Conservation (phyloP, 2,113 vertebrate species). For the Heptranchias perlo region DNA sequence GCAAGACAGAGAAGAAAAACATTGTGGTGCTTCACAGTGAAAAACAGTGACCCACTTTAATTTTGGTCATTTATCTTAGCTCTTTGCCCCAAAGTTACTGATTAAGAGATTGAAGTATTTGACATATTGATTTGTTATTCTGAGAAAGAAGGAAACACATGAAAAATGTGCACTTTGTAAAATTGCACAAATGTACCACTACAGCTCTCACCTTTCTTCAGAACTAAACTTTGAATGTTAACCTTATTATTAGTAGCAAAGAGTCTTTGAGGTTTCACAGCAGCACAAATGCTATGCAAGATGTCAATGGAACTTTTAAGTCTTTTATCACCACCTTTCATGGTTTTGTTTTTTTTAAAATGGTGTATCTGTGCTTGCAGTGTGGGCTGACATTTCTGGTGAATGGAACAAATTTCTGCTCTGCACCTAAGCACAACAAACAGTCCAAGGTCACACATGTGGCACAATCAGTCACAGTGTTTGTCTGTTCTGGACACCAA, state of each 20-base stretch:
- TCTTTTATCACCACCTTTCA: not conserved
- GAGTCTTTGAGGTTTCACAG: not conserved
- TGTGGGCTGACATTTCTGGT: not conserved
- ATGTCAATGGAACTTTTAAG: not conserved
- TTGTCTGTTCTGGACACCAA: not conserved
- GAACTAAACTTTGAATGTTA: not conserved
- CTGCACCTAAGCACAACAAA: not conserved
- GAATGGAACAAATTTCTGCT: slow-evolving; percentile 18
- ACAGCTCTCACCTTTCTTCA: not conserved
- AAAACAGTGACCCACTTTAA: not conserved
- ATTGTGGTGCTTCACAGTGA: not conserved
- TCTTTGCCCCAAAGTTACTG: not conserved
- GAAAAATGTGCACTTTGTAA: not conserved
- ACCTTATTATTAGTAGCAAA: not conserved
- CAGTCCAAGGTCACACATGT: not conserved
- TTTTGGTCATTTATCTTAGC: not conserved
- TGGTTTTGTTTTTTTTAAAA: not conserved
- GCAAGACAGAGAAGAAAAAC: not conserved
- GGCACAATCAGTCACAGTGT: not conserved
- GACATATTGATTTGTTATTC: not conserved
- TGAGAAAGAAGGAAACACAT: not conserved
- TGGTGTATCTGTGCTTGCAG: not conserved
- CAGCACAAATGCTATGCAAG: not conserved
- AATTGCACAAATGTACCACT: not conserved
- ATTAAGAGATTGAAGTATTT: not conserved